Evolutionary conservation across 92 coral and sea anemone species (phyloP), one percentile per base, ranked within the genome.

Genomic region (Bergia puertoricense): DNA sequence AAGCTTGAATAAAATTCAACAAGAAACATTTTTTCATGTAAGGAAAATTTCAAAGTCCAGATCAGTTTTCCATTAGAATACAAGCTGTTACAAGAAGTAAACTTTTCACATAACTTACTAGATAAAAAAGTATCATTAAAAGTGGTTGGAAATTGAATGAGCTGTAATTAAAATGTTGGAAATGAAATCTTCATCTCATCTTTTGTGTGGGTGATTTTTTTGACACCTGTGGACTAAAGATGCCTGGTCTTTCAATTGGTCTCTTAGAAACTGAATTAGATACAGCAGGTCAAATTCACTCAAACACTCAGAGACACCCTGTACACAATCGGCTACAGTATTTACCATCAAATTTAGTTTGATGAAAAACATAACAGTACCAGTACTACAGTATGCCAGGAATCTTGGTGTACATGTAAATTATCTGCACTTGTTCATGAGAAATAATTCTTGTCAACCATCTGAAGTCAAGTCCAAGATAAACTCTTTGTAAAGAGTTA

Each of bases 231-330:
- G n/a, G 30, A 23, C 69, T 62, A 23, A 16, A 6, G 51, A 54
- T 54, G 48, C 85, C 43, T 51, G 73, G 8, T 80, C 85, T 42
- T 30, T 80, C 22, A 18, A 80, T 20, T 50, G 44, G 73, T 65
- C 85, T 54, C 67, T 11, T 54, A 80, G 73, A 59, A n/a, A 62
- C 74, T 51, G 48, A 59, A 51, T 46, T 62, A 14, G 73, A 46
- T 45, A 9, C 8, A n/a, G 86, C 30, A 82, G 38, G 73, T 82
- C 8, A 2, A 14, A 40, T 2, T 4, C 44, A 37, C 57, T 56
- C 66, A 37, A 43, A 3, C 40, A 37, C 9, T n/a, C n/a, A n/a
- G n/a, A n/a, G n/a, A n/a, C n/a, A 79, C 30, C 20, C 46, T 18
- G 5, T 5, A 82, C 59, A 36, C 40, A 38, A 14, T 68, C 45